Evolutionary conservation across 2,797 vertebrate species (phyloP).

Genomic region (Huso huso): DNA sequence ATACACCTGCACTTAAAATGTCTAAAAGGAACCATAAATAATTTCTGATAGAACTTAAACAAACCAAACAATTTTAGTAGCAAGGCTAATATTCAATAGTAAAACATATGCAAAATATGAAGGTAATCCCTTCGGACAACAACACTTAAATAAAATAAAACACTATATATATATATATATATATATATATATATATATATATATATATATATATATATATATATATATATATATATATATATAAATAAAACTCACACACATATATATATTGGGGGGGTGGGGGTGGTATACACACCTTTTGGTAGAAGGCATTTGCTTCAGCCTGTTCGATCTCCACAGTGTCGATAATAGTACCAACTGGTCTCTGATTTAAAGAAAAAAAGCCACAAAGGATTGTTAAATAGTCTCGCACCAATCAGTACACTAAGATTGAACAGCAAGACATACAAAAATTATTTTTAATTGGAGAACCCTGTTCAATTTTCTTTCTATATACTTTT

Average conservation of each 20-base stretch:
- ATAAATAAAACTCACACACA: no score
- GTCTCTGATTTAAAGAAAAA: slow-evolving; percentile 39
- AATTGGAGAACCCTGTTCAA: slow-evolving; percentile 11
- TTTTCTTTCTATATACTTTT: neutral
- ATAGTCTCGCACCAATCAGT: neutral
- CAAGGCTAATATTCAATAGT: no score
- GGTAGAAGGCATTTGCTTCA: slow-evolving; percentile 40
- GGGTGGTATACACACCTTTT: slow-evolving; percentile 43
- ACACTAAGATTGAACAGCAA: neutral
- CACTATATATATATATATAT: no score
- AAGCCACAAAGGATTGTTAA: neutral
- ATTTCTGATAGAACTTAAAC: no score
- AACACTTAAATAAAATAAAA: no score
- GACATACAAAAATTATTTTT: no score
- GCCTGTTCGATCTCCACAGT: slow-evolving; percentile 44
- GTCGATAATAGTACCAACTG: slow-evolving; percentile 62
- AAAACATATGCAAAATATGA: no score
- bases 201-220: neutral
- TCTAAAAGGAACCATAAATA: no score
- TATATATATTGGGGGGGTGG: slow-evolving; percentile 4
- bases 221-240: neutral
- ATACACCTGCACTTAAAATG: no score
- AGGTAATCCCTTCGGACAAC: no score
- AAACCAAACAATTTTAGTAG: no score
- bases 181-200: no score